A percentile compares a stretch with the other conserved stretches of the same genome.
These are phyloP conservation scores for Drosophila phalerata DNA, from an alignment of 2,888 invertebrate species.

Conservation along the genomic window DNA sequence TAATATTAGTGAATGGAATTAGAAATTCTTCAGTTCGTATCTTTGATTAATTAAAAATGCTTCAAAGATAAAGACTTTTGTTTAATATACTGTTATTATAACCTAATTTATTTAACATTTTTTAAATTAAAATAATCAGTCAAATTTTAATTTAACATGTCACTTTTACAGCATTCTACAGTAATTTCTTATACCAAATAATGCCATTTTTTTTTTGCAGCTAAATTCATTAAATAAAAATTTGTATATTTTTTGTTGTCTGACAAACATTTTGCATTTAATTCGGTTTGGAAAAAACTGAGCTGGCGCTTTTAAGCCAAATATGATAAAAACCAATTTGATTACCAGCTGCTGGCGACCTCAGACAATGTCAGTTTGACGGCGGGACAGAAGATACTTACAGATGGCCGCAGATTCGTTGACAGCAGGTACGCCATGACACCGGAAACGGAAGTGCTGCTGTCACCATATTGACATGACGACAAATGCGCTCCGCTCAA, in stretches of 20 bases:
- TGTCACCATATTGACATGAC: slow-evolving; percentile 79
- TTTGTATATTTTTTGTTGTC: slow-evolving; percentile 12
- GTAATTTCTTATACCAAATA: slow-evolving; percentile 4
- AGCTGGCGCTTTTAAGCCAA: slow-evolving; percentile 58
- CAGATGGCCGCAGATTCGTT: slow-evolving; percentile 33
- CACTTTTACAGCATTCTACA: neutral
- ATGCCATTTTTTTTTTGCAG: slow-evolving; percentile 48
- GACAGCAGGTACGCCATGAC: slow-evolving; percentile 48
- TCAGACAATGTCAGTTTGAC: slow-evolving; percentile 40
- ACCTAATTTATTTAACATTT: too few relatives aligned
- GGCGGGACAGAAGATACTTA: slow-evolving; percentile 25
- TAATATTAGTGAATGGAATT: neutral
- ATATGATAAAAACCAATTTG: slow-evolving; percentile 65
- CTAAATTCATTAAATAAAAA: slow-evolving; percentile 48
- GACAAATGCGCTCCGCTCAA: slow-evolving; percentile 70
- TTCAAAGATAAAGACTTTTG: neutral
- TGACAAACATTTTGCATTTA: slow-evolving; percentile 51
- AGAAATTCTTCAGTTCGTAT: neutral
- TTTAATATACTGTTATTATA: too few relatives aligned
- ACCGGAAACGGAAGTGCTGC: slow-evolving; percentile 77
- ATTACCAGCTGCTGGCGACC: slow-evolving; percentile 54
- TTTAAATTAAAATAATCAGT: too few relatives aligned
- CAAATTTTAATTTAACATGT: neutral
- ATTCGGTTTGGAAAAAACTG: slow-evolving; percentile 45
- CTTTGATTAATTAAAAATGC: neutral